phyloP scores from a whole-genome alignment of 2,113 vertebrate genomes.

The Ia io region DNA sequence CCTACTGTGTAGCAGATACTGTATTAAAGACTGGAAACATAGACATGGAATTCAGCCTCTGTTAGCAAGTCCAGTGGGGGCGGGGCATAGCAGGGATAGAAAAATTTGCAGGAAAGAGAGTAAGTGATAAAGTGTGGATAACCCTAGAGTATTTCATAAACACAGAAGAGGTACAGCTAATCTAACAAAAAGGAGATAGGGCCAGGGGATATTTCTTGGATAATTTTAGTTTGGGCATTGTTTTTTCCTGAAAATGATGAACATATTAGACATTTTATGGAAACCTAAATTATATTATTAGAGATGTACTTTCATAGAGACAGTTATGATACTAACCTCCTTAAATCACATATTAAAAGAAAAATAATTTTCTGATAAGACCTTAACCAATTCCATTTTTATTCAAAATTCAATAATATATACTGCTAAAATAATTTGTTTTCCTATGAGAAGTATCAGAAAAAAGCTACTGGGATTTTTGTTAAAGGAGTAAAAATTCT shows the following conservation, averaged over 20 bases:
- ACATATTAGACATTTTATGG: background rate
- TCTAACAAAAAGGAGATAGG: background rate
- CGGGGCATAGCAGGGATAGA: background rate
- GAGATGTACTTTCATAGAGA: background rate
- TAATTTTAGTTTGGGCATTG: background rate
- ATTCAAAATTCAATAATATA: constrained; percentile 15
- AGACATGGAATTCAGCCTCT: background rate
- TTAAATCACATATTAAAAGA: background rate
- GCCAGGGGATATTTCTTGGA: background rate
- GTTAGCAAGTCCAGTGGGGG: background rate
- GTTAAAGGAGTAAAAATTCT: background rate
- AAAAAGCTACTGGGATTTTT: background rate
- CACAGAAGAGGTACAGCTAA: background rate
- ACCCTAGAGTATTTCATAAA: background rate
- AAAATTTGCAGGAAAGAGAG: background rate
- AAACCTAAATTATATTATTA: constrained; percentile 5
- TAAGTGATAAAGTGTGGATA: background rate
- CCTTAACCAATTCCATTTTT: background rate
- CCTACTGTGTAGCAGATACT: background rate
- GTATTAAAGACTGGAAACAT: background rate
- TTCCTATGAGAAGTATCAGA: background rate
- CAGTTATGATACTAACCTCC: background rate
- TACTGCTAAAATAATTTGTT: background rate
- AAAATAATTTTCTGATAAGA: constrained; percentile 5
- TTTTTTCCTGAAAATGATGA: background rate